These are phyloP conservation scores for Pygocentrus nattereri DNA, from an alignment of 2,797 vertebrate genomes.

Conservation along the genomic window DNA sequence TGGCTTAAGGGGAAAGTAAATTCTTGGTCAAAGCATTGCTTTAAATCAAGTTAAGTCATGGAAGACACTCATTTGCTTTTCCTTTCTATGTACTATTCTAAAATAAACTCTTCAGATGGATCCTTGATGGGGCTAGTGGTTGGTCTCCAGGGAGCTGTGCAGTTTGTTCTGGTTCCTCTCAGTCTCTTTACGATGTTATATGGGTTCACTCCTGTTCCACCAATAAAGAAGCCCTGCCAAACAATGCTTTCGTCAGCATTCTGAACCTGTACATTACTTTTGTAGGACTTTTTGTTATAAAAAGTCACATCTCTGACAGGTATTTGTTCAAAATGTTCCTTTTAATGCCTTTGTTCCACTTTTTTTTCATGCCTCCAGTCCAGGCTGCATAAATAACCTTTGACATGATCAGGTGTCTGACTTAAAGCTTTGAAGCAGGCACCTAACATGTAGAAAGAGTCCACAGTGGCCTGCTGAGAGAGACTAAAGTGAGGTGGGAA, in stretches of 20 bases:
- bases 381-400: conserved; percentile 20
- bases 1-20: neutral
- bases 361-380: conserved; percentile 2
- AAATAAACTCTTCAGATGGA: neutral
- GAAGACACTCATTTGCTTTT: neutral
- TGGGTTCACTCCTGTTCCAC: neutral
- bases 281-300: neutral
- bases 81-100: neutral
- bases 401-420: conserved; percentile 15
- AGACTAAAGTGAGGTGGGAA: conserved; percentile 20
- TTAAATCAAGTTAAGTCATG: neutral
- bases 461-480: neutral
- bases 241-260: neutral
- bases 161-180: neutral
- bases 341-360: neutral
- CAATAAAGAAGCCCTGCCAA: neutral
- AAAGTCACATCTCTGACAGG: neutral
- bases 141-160: neutral
- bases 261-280: too few species aligned
- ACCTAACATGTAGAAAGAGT: conserved; percentile 18
- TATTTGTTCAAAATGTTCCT: neutral
- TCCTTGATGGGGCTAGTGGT: neutral
- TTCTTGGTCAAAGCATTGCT: neutral
- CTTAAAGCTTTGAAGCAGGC: conserved; percentile 22
- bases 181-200: neutral